These are phyloP conservation scores for Serripes groenlandicus DNA, from an alignment of 2,888 invertebrate species.

Conservation along the genomic window DNA sequence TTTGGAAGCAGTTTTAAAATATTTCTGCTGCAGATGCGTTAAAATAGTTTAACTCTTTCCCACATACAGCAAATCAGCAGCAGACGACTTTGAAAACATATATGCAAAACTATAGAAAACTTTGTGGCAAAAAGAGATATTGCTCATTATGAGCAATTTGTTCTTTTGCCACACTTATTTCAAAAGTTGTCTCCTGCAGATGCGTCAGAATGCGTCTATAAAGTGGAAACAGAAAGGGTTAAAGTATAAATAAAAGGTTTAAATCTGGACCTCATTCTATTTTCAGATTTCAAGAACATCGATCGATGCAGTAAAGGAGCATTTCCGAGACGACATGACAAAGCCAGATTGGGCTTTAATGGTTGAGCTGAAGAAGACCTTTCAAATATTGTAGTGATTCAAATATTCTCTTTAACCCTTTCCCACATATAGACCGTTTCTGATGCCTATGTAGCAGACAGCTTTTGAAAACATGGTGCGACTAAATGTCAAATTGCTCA, in stretches of 20 bases:
- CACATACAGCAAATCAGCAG: neutral
- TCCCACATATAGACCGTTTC: neutral
- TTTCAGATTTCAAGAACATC: constrained; percentile 98
- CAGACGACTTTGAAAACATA: neutral
- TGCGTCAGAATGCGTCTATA: too few species aligned
- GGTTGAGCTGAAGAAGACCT: constrained; percentile 98
- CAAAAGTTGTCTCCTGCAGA: neutral
- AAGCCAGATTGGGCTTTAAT: constrained; percentile 99
- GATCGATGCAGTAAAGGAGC: constrained; percentile 99
- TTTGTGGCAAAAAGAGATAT: neutral
- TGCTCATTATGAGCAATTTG: neutral
- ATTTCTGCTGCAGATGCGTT: too few species aligned
- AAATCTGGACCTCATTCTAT: too few species aligned
- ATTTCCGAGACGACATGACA: constrained; percentile 98
- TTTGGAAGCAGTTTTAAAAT: too few species aligned
- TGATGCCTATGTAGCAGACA: neutral
- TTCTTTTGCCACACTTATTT: neutral
- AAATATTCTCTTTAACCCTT: neutral
- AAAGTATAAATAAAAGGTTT: too few species aligned
- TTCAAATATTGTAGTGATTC: constrained; percentile 89
- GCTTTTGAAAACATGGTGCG: neutral
- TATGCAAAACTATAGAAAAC: neutral
- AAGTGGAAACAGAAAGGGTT: too few species aligned
- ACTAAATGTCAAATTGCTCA: neutral
- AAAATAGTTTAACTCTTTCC: neutral